Evolutionary conservation across 2,113 vertebrate genomes (phyloP), one percentile per base, ranked within the genome.

Genomic region (Anas platyrhynchos): DNA sequence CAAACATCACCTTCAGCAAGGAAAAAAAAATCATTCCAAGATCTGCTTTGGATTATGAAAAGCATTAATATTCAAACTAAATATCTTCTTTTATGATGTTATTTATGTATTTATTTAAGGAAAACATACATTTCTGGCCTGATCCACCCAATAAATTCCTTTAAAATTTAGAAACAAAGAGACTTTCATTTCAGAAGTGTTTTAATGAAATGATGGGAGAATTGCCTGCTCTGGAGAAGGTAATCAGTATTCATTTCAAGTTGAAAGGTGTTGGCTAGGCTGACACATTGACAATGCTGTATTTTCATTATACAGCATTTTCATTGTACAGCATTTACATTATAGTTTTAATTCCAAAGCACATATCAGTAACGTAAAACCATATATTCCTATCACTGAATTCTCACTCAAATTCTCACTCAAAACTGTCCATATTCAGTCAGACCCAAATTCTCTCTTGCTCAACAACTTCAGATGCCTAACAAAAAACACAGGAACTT

Each of bases 221-320:
- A 72, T 25, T 77, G 31, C 34, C 48, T 92, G 78, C 38, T 50
- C 3, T 31, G 44, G 59, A 83, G 76, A 81, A 83, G 44, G 69
- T 48, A 80, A 97, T 97, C 93, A 74, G 92, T 82, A 96, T 97
- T 96, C 94, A 55, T 5, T 43, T 69, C 52, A 48, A 75, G 76
- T 54, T 76, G 84, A 88, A 92, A 95, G 84, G 77, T 94, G 80
- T 90, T 4, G 3, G 77, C 50, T 26, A 17, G 77, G 84, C 86
- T 96, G 97, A 95, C 93, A 80, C 15, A 34, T 84, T 97, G 96
- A 95, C 95, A 96, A 22, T 72, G 34, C 58, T 86, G 27, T 25
- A 73, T 93, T 96, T 97, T 97, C 84, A 41, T 41, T 41, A 41
- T 41, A 41, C 11, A 41, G 11, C 41, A 41, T 41, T 41, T 41